Evolutionary conservation across 2,113 vertebrate genomes (phyloP).

Genomic region (Excalfactoria chinensis): DNA sequence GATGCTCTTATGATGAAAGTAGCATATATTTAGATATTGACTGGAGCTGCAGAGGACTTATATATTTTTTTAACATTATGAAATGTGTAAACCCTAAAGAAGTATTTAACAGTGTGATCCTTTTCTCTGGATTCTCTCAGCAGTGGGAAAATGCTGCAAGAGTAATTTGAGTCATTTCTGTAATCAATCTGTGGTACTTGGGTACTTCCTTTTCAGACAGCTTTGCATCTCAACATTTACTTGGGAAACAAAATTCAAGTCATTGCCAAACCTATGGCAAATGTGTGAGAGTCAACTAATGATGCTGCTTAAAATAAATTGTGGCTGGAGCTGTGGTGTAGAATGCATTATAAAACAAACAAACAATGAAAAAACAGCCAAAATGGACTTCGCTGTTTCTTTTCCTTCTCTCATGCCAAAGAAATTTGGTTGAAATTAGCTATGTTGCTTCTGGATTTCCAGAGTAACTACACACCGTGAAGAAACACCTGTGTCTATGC

Average conservation of each 20-base stretch:
- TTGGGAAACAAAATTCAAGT: background rate
- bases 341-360: background rate
- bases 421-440: background rate
- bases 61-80: background rate
- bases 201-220: background rate
- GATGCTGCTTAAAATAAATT: background rate
- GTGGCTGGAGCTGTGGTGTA: background rate
- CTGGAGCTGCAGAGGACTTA: background rate
- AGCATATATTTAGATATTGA: background rate
- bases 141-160: background rate
- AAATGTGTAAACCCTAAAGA: background rate
- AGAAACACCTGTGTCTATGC: background rate
- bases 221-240: background rate
- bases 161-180: background rate
- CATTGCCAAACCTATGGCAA: background rate
- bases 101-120: background rate
- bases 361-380: too few species aligned
- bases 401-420: background rate
- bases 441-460: background rate
- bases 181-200: background rate
- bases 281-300: background rate
- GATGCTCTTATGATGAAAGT: background rate
- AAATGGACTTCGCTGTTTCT: background rate
- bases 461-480: background rate
- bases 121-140: background rate